Percentiles rank a stretch among this genome's conserved stretches.
These are phyloP conservation scores for Orius insidiosus DNA, from an alignment of 1,140 invertebrate species.

Conservation along the genomic window DNA sequence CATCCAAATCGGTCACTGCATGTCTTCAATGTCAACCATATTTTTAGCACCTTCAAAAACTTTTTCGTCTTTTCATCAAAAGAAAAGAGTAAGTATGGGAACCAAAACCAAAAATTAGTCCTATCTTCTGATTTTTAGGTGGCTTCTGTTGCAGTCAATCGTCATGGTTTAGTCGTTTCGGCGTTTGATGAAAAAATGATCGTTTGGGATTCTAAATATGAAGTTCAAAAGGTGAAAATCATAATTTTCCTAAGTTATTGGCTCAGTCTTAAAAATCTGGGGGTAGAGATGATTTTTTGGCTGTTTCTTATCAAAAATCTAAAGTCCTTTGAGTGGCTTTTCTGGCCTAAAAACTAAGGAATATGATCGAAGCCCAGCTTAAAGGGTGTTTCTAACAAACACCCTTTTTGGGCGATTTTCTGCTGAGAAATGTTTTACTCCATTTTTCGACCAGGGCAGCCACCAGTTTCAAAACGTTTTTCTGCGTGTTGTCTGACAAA, in stretches of 20 bases:
- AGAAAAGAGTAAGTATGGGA: constrained; percentile 16
- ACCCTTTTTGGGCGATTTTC: too few species aligned
- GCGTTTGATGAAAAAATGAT: constrained; percentile 36
- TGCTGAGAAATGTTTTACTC: too few species aligned
- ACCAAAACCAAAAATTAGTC: constrained; percentile 21
- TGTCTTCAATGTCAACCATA: constrained; percentile 9
- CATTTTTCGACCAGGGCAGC: too few species aligned
- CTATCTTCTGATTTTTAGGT: constrained; percentile 13
- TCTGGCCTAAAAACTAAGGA: background rate
- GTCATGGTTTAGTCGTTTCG: constrained; percentile 41
- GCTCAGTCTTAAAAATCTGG: background rate
- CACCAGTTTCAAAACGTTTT: too few species aligned
- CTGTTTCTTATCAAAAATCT: background rate
- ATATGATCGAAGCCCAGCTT: too few species aligned
- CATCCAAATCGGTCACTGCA: constrained; percentile 16
- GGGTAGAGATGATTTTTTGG: background rate
- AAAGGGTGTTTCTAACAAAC: too few species aligned
- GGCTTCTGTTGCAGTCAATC: constrained; percentile 30
- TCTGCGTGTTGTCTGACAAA: too few species aligned
- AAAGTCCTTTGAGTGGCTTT: background rate
- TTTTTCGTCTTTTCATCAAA: constrained; percentile 15
- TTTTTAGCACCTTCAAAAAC: constrained; percentile 18
- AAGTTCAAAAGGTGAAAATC: constrained; percentile 30
- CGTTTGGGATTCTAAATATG: constrained; percentile 43
- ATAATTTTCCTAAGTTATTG: constrained; percentile 2